These are phyloP conservation scores for Pygoscelis adeliae DNA, from an alignment of 2,113 vertebrate genomes.

Conservation along the genomic window DNA sequence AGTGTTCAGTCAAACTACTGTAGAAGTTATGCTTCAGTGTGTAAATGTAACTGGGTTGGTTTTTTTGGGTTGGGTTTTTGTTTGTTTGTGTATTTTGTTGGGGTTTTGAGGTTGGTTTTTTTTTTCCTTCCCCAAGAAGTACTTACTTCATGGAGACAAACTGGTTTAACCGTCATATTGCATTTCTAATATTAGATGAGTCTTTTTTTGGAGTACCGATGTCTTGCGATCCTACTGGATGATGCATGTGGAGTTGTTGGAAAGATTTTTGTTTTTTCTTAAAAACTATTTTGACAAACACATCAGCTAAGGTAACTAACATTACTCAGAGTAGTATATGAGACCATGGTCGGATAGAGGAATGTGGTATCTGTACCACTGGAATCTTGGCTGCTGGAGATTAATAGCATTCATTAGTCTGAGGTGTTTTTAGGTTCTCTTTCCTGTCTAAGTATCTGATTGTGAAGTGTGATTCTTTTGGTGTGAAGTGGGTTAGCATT, in stretches of 20 bases:
- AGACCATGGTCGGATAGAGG: background rate
- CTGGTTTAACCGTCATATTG: background rate
- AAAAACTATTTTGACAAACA: background rate
- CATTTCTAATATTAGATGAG: conserved; percentile 30
- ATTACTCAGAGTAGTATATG: background rate
- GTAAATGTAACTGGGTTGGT: background rate
- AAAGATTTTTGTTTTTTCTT: background rate
- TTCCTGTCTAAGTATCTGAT: background rate
- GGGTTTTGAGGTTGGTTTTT: background rate
- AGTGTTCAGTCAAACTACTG: background rate
- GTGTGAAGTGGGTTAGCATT: background rate
- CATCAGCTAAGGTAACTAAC: background rate
- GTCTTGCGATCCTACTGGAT: background rate
- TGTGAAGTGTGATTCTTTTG: background rate
- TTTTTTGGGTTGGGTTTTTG: background rate
- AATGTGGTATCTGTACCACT: background rate
- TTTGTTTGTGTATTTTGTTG: background rate
- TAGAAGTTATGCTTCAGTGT: background rate
- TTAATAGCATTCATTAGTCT: background rate
- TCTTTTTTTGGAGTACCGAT: background rate
- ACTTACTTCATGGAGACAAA: background rate
- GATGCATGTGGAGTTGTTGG: background rate
- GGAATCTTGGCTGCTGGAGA: background rate
- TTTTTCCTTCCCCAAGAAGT: background rate
- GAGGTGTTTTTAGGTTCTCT: background rate